Percentiles rank a stretch among this genome's conserved stretches.
These are phyloP conservation scores for Asteroscopus sphinx DNA, from an alignment of 2,888 invertebrate genomes.

Conservation along the genomic window DNA sequence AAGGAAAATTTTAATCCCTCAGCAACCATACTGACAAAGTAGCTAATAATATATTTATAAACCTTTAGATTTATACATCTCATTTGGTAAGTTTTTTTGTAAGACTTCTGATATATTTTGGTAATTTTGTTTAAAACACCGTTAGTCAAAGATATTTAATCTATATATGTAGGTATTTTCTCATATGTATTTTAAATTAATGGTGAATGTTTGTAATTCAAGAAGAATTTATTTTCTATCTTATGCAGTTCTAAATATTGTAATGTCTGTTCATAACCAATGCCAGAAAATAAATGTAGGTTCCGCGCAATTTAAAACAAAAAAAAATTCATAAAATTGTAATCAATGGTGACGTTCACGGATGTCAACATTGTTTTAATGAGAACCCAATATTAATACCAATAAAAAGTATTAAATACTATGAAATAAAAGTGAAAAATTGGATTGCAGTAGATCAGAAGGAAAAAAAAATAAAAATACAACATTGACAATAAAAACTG, in stretches of 20 bases:
- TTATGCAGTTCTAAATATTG: too few relatives aligned
- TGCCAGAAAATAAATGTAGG: too few relatives aligned
- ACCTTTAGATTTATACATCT: not conserved
- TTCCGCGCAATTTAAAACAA: too few relatives aligned
- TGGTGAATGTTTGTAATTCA: too few relatives aligned
- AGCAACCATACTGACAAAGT: conserved; percentile 23
- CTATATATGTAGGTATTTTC: not conserved
- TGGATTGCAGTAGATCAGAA: conserved; percentile 11
- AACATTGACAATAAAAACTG: conserved; percentile 39
- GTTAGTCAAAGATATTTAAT: not conserved
- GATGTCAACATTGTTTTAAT: too few relatives aligned
- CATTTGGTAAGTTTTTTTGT: not conserved
- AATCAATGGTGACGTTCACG: not conserved
- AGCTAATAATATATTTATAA: not conserved
- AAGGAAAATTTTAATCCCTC: conserved; percentile 26
- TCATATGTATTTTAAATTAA: too few relatives aligned
- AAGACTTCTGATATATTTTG: not conserved
- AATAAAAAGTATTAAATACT: conserved; percentile 3
- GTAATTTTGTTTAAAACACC: not conserved
- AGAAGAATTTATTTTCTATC: too few relatives aligned
- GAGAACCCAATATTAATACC: conserved; percentile 9
- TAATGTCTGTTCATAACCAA: too few relatives aligned
- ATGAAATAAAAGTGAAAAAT: conserved; percentile 42
- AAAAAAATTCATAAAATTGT: too few relatives aligned
- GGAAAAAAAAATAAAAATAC: conserved; percentile 19